phyloP scores from a whole-genome alignment of 2,888 invertebrate genomes.

The Drosophila trichaetosa region DNA sequence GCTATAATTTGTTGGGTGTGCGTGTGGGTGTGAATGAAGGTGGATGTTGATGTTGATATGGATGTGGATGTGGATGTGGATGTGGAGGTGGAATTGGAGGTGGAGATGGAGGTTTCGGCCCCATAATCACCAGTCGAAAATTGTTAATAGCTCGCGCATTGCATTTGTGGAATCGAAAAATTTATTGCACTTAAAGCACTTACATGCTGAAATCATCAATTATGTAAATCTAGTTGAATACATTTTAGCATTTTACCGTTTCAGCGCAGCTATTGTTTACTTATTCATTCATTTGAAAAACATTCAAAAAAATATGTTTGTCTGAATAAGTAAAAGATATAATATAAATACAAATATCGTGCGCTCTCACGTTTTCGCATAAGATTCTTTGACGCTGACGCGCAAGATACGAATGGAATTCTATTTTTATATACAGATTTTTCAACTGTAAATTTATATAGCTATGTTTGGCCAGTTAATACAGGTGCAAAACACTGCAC shows the following conservation, averaged over 20 bases:
- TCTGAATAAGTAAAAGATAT: conserved; percentile 36
- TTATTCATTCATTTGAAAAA: conserved; percentile 30
- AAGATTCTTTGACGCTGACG: conserved; percentile 70
- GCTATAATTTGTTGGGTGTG: conserved; percentile 61
- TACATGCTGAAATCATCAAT: conserved; percentile 23
- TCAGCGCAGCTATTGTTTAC: conserved; percentile 3
- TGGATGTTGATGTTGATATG: conserved; percentile 30
- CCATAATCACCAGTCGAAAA: conserved; percentile 54
- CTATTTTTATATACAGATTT: conserved; percentile 54
- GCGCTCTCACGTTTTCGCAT: conserved; percentile 75
- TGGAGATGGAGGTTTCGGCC: conserved; percentile 31
- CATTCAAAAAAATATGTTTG: conserved; percentile 49
- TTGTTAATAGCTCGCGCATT: conserved; percentile 64
- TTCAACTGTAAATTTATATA: conserved; percentile 31
- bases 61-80: conserved; percentile 18
- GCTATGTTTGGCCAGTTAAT: conserved; percentile 48
- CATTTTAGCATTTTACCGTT: conserved; percentile 4
- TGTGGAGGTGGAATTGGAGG: conserved; percentile 20
- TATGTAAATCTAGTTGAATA: conserved; percentile 20
- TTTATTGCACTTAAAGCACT: conserved; percentile 19
- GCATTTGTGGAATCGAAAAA: conserved; percentile 33
- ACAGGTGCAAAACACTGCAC: conserved; percentile 49
- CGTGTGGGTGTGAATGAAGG: conserved; percentile 32
- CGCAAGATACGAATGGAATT: conserved; percentile 65
- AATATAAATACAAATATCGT: conserved; percentile 46